phyloP scores from a whole-genome alignment of 2,888 invertebrate species.

The Nowickia ferox region DNA sequence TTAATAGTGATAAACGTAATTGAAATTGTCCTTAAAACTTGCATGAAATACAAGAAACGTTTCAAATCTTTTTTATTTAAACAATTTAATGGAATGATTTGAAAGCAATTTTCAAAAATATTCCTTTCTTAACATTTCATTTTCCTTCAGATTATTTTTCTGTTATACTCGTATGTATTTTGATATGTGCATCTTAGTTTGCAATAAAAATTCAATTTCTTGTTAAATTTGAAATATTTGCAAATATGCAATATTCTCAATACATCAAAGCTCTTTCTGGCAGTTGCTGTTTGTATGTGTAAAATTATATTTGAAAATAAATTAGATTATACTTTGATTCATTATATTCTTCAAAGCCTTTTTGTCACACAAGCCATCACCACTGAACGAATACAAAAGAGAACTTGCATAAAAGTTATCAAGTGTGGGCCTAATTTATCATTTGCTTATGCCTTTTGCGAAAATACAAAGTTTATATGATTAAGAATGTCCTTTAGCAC shows the following conservation, averaged over 20 bases:
- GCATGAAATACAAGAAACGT: background rate
- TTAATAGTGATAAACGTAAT: background rate
- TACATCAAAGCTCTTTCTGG: background rate
- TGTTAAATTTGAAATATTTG: constrained; percentile 16
- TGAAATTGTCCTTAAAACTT: background rate
- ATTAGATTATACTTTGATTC: constrained; percentile 82
- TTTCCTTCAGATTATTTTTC: constrained; percentile 3
- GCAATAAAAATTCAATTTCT: constrained; percentile 28
- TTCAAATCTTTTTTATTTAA: background rate
- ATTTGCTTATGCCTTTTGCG: constrained; percentile 56
- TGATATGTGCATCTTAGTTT: background rate
- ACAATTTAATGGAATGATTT: constrained; percentile 5
- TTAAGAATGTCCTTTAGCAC: constrained; percentile 49
- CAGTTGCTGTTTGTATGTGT: constrained; percentile 58
- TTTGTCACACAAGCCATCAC: constrained; percentile 33
- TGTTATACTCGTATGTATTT: background rate
- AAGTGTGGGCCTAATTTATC: constrained; percentile 65
- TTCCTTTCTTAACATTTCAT: background rate
- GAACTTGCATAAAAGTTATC: background rate
- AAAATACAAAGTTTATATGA: constrained; percentile 57
- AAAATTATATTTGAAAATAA: constrained; percentile 75
- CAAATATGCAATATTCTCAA: constrained; percentile 19
- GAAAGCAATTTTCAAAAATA: background rate
- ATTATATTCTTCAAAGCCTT: constrained; percentile 69
- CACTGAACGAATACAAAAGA: background rate